Evolutionary conservation across 2,113 vertebrate species (phyloP).

Genomic region (Stigmatopora nigra): DNA sequence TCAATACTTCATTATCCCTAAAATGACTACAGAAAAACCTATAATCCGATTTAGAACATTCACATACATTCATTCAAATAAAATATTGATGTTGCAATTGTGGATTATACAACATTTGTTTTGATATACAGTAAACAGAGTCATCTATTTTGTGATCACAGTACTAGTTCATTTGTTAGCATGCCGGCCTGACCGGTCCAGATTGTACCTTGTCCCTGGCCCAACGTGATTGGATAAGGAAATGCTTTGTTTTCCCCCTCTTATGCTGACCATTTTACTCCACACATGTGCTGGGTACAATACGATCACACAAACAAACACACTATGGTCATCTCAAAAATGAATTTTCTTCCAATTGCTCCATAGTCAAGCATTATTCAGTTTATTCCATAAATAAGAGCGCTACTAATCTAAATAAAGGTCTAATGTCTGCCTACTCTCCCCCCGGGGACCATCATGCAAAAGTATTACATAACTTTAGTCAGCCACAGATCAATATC

Average conservation of each 20-base stretch:
- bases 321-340: constrained; percentile 13
- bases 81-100: not conserved
- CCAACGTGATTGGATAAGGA: not conserved
- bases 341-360: constrained; percentile 12
- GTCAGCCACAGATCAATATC: constrained; percentile 37
- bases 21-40: no score
- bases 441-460: constrained; percentile 13
- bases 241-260: constrained; percentile 1
- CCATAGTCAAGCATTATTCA: no score
- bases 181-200: not conserved
- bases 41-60: no score
- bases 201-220: not conserved
- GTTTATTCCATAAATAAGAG: constrained; percentile 8
- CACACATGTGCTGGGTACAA: constrained; percentile 6
- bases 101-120: not conserved
- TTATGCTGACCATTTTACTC: not conserved
- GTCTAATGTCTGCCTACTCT: not conserved
- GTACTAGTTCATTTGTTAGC: not conserved
- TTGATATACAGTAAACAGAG: not conserved
- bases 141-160: not conserved
- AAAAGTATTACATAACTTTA: constrained; percentile 36
- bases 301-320: constrained; percentile 14
- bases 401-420: not conserved
- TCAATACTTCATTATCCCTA: no score
- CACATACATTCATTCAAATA: not conserved